Evolutionary conservation across 2,797 vertebrate genomes (phyloP).

Genomic region (Spondyliosoma cantharus): DNA sequence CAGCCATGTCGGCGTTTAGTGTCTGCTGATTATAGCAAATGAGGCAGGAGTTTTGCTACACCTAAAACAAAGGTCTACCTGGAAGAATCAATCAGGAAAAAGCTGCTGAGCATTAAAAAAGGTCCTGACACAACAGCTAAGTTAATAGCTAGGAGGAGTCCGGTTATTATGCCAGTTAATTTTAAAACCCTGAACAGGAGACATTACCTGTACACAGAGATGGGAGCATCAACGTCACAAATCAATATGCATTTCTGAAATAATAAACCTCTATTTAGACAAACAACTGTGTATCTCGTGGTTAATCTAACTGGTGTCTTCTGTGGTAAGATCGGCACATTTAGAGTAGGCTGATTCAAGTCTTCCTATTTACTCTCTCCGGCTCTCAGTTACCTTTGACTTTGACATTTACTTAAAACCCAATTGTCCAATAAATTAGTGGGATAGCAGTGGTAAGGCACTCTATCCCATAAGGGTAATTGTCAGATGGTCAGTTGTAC

Average conservation of each 20-base stretch:
- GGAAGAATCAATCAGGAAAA: neutral
- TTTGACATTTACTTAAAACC: neutral
- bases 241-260: neutral
- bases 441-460: neutral
- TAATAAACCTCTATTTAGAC: neutral
- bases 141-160: neutral
- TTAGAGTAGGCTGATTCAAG: neutral
- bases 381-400: neutral
- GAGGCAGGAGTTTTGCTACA: neutral
- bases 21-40: neutral
- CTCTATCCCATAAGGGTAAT: neutral
- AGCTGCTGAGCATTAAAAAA: neutral
- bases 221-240: neutral
- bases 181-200: slow-evolving; percentile 2
- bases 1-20: neutral
- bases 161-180: slow-evolving; percentile 4
- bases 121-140: neutral
- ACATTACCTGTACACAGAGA: neutral
- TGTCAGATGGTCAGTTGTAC: neutral
- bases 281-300: no score
- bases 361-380: neutral
- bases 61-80: neutral
- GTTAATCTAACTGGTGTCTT: neutral
- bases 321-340: neutral
- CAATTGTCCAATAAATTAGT: neutral